phyloP scores from a whole-genome alignment of 2,113 vertebrate genomes.

The Eclectus roratus region DNA sequence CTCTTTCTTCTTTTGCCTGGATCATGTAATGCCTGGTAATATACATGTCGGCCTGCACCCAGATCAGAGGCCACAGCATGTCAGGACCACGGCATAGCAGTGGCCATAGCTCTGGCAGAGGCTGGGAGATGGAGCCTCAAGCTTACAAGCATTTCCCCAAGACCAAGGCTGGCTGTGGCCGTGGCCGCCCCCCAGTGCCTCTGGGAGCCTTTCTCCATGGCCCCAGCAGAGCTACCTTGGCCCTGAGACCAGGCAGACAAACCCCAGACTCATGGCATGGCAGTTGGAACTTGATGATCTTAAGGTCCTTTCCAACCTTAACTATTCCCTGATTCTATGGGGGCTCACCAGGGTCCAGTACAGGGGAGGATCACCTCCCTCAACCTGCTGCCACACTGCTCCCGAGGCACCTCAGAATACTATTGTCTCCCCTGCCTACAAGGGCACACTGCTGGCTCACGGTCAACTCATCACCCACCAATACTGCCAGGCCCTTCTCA shows the following conservation, averaged over 20 bases:
- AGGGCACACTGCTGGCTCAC: too few relatives aligned
- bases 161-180: background rate
- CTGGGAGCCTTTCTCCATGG: background rate
- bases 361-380: background rate
- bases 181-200: background rate
- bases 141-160: background rate
- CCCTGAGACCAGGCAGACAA: background rate
- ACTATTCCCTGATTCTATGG: background rate
- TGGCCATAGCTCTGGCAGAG: background rate
- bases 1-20: conserved; percentile 70
- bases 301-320: too few relatives aligned
- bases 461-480: too few relatives aligned
- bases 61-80: background rate
- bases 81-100: fast-evolving
- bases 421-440: too few relatives aligned
- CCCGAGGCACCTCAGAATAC: background rate
- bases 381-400: background rate
- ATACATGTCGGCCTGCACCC: fast-evolving
- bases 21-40: conserved; percentile 70
- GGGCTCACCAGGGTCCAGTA: background rate
- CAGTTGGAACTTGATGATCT: too few relatives aligned
- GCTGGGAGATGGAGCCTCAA: background rate
- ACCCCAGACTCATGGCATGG: background rate
- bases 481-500: too few relatives aligned
- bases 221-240: background rate